Percentiles rank a stretch among this genome's conserved stretches.
Evolutionary conservation across 2,113 vertebrate species (phyloP).

Genomic region (Turnix velox): DNA sequence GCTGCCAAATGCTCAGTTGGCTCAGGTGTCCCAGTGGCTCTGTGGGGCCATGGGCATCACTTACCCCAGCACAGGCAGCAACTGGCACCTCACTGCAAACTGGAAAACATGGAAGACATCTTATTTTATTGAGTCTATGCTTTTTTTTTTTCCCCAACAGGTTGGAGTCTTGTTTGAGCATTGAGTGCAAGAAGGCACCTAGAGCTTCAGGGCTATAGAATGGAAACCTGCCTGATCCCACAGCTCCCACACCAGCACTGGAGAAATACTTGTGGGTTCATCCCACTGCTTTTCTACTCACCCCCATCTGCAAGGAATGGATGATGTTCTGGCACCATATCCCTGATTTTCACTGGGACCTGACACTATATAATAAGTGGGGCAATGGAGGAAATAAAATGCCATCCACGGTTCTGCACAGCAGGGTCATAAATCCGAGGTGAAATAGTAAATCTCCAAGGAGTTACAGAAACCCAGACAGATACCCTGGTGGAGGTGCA

Average conservation of each 20-base stretch:
- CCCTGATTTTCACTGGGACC: not conserved
- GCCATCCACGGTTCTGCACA: not conserved
- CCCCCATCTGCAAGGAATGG: not conserved
- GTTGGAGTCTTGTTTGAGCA: not conserved
- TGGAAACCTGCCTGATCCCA: not conserved
- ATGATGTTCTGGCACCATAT: rapidly evolving
- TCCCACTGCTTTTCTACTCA: not conserved
- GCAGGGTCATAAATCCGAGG: constrained; percentile 8
- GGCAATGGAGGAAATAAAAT: not conserved
- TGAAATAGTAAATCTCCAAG: constrained; percentile 16
- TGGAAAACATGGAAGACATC: not conserved
- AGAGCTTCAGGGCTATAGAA: not conserved
- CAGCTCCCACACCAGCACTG: not conserved
- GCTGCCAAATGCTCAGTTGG: rapidly evolving
- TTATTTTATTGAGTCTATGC: not conserved
- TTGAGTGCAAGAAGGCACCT: not conserved
- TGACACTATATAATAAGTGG: not conserved
- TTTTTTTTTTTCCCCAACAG: not conserved
- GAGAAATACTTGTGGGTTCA: not conserved
- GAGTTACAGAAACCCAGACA: constrained; percentile 25
- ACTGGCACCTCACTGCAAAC: not conserved
- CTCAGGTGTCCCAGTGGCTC: not conserved
- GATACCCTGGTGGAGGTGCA: not conserved
- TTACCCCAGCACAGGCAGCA: not conserved
- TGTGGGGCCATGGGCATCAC: not conserved